Base-by-base conservation (phyloP, 1,140 invertebrate genomes). In the Sinonovacula constricta region DNA sequence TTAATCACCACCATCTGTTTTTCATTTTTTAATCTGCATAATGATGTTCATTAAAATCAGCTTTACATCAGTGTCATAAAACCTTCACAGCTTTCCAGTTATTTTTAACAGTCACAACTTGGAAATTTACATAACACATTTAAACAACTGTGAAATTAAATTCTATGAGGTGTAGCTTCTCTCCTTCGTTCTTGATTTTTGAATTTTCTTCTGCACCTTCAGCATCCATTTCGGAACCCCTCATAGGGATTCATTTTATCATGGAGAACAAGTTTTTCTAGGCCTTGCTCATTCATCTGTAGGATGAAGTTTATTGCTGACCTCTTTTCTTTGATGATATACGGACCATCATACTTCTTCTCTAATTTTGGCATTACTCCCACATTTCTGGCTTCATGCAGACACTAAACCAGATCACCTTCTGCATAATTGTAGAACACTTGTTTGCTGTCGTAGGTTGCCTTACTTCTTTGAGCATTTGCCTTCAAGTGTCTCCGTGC, bases 361-460 rank as follows among this genome's bases (percentile, higher is more conserved):
- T n/a, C n/a, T n/a, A n/a, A n/a, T n/a, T n/a, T n/a, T n/a, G n/a
- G n/a, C n/a, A n/a, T n/a, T n/a, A n/a, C n/a, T n/a, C n/a, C n/a
- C n/a, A n/a, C n/a, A n/a, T n/a, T n/a, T n/a, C n/a, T n/a, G n/a
- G n/a, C n/a, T n/a, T n/a, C n/a, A n/a, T n/a, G n/a, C n/a, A n/a
- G n/a, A 49, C 12, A 68, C 65, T 49, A 53, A 26, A 68, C 65
- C n/a, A 53, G 24, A 53, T 68, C 65, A 31, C 65, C 49, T 30
- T 53, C 39, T 53, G 22, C 18, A 22, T 51, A 68, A 2, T 26
- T 10, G 49, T 68, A 24, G 26, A 68, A 68, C 26, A 24, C 24
- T 30, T 53, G 33, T 24, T 53, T 49, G 10, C n/a, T 49, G 54
- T 51, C 65, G 54, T 68, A 68, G 28, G 54, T 45, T 15, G 51